Base-by-base conservation (phyloP, 2,797 vertebrate genomes). In the Eptatretus atami region DNA sequence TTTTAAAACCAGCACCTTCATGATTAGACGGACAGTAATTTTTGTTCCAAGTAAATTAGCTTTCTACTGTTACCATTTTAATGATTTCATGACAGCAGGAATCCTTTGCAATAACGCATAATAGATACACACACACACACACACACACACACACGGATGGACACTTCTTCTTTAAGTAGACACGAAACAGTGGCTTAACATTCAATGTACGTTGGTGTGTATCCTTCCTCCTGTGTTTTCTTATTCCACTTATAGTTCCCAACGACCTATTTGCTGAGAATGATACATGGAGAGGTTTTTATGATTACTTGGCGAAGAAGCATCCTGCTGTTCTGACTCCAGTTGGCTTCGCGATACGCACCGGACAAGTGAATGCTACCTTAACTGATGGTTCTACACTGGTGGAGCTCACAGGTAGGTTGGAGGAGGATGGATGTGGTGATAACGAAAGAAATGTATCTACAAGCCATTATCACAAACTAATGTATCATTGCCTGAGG, bases 241-340 rank as follows among this genome's bases (percentile, higher is more conserved):
- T 13, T 65, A 52, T 55, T 53, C 65, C 24, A 19, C 14, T 53
- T 66, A 11, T 66, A 98, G 92, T 98, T 68, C 92, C 92, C 11
- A 76, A 76, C 9, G 84, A 85, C 10, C 85, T 98, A n/a, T 98
- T 96, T 67, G 81, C 86, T 2, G 84, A 83, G 74, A 92, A 92
- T 67, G 90, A 86, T 66, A 79, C 94, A 6, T 98, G 88, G 92
- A 84, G 86, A 71, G 92, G 88, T 63, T 92, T 88, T 53, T 98
- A 96, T 1, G 90, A 98, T 70, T 96, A 98, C 75, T 71, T 93
- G 70, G 92, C 86, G 53, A 94, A 87, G 71, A 95, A 90, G 77
- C 92, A 98, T 74, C 85, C 88, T 0, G 85, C 86, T 13, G 87
- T 93, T 85, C 78, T 98, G 53, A 87, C 81, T 66, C 83, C 95